Evolutionary conservation across 1,140 invertebrate genomes (phyloP), one percentile per base, ranked within the genome.

Genomic region (Musca vetustissima): DNA sequence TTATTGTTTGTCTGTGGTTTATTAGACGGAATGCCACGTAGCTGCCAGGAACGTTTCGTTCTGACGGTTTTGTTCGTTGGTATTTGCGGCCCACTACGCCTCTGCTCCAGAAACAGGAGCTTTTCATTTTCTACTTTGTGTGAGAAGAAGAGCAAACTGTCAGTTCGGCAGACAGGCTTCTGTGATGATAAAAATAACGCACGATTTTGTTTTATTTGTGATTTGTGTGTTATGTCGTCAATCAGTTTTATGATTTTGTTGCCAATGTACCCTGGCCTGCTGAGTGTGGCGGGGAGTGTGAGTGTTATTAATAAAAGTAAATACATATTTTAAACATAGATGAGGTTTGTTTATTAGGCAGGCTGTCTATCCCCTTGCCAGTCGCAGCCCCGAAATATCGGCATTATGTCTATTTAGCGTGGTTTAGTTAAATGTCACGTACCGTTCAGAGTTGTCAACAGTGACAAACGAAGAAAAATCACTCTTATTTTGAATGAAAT

Each of bases 391-490:
- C 19, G 19, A 47, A 57, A 53, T 32, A 47, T 57, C 48, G 24
- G 50, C 28, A 53, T 53, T 67, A 67, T 47, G 22, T 53, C 9
- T 36, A 67, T 67, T 67, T 67, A 67, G 57, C 66, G 43, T 53
- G 66, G 32, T 67, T 67, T 67, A 36, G 28, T 36, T 61, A 61
- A 61, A 61, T 61, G 57, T 61, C 57, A 61, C 57, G 57, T 61
- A 61, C 36, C 9, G n/a, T 11, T 17, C 6, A 59, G 28, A 53
- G 17, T 14, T 9, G 50, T 13, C 17, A 43, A 13, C 36, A 75
- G 71, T 72, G 76, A 66, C 55, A 75, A n/a, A n/a, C 70, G 11
- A 43, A 69, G 72, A 70, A 43, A 43, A 43, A 43, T 43, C 36
- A 9, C 6, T 43, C 6, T 43, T 43, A 2, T 13, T 9, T 43